phyloP scores from a whole-genome alignment of 2,888 invertebrate genomes.

The Pollenia labialis region DNA sequence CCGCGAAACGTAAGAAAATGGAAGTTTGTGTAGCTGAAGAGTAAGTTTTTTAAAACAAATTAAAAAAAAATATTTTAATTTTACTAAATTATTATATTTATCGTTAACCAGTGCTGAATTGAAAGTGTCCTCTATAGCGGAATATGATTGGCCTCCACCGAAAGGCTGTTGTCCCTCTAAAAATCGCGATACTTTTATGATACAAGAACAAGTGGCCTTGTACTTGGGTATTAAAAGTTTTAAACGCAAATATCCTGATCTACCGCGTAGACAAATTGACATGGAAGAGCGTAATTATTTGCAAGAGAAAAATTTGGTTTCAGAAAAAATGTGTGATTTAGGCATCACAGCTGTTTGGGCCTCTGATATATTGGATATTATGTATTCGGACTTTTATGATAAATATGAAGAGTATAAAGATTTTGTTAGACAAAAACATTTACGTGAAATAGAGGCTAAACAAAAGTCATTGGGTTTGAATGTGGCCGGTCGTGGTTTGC shows the following conservation, averaged over 20 bases:
- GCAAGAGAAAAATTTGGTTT: slow-evolving; percentile 91
- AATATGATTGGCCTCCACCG: slow-evolving; percentile 95
- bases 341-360: slow-evolving; percentile 96
- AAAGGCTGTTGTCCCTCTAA: slow-evolving; percentile 85
- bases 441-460: slow-evolving; percentile 88
- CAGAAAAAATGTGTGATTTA: slow-evolving; percentile 96
- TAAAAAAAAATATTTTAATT: background rate
- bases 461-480: slow-evolving; percentile 86
- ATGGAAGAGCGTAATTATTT: slow-evolving; percentile 96
- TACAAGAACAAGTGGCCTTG: slow-evolving; percentile 98
- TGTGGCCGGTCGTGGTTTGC: slow-evolving; percentile 84
- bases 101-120: slow-evolving; percentile 85
- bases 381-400: slow-evolving; percentile 97
- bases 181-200: slow-evolving; percentile 92
- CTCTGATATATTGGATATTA: slow-evolving; percentile 96
- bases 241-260: slow-evolving; percentile 96
- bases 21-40: slow-evolving; percentile 85
- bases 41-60: slow-evolving; percentile 78
- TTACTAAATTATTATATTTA: background rate
- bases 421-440: slow-evolving; percentile 85
- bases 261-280: slow-evolving; percentile 92
- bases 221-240: slow-evolving; percentile 98
- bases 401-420: slow-evolving; percentile 96
- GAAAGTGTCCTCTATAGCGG: slow-evolving; percentile 94
- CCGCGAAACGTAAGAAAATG: slow-evolving; percentile 84